Evolutionary conservation across 1,140 invertebrate species (phyloP).

Genomic region (Pogonomyrmex barbatus): DNA sequence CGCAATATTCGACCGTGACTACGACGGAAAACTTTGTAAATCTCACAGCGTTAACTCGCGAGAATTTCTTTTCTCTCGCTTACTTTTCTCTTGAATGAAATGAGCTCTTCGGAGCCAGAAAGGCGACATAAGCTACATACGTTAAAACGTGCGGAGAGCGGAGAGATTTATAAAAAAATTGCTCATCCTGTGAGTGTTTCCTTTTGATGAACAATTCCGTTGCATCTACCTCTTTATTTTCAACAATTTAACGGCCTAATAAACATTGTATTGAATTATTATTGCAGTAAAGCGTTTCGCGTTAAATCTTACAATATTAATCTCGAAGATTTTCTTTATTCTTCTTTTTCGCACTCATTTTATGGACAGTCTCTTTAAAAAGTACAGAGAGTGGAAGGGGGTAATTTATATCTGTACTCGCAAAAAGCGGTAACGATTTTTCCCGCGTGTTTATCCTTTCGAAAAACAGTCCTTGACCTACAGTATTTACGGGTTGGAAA

Average conservation of each 20-base stretch:
- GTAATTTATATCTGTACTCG: constrained; percentile 44
- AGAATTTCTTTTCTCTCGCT: neutral
- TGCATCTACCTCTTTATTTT: neutral
- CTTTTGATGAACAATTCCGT: neutral
- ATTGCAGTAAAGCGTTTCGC: neutral
- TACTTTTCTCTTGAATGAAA: neutral
- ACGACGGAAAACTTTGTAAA: neutral
- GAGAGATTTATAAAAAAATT: neutral
- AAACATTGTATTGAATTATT: neutral
- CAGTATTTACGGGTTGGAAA: constrained; percentile 6
- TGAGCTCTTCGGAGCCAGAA: neutral
- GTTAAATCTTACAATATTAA: constrained; percentile 13
- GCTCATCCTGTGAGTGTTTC: neutral
- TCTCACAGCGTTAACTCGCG: constrained; percentile 6
- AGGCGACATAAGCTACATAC: neutral
- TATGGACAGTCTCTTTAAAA: neutral
- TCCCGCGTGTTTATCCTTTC: constrained; percentile 13
- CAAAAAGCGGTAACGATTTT: constrained; percentile 39
- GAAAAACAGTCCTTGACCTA: constrained; percentile 57
- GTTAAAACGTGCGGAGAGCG: constrained; percentile 7
- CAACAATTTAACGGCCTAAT: neutral
- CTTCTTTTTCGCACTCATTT: neutral
- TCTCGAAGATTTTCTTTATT: neutral
- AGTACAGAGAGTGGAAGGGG: neutral
- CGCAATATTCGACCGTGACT: neutral